These are phyloP conservation scores for Mizuhopecten yessoensis DNA, from an alignment of 1,140 invertebrate genomes.

Conservation along the genomic window DNA sequence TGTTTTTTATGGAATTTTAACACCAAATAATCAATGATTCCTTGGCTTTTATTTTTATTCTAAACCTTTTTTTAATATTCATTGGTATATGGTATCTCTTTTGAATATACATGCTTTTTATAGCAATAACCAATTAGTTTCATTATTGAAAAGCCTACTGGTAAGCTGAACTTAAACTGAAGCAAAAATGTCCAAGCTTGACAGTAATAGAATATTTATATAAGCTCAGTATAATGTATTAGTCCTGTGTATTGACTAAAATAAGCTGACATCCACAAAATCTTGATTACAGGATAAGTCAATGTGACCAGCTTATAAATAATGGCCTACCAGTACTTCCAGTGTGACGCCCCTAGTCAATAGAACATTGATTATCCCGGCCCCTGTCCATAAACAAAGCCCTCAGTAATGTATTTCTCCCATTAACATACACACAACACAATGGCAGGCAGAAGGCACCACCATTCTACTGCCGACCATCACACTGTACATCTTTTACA, in stretches of 20 bases:
- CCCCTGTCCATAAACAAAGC: not conserved
- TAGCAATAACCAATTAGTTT: not conserved
- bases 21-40: too few relatives aligned
- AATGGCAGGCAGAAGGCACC: not conserved
- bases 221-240: not conserved
- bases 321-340: not conserved
- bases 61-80: not conserved
- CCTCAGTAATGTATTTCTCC: not conserved
- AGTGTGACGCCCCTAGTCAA: not conserved
- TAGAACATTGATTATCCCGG: not conserved
- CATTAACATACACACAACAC: not conserved
- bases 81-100: not conserved
- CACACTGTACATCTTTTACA: not conserved
- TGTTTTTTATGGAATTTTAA: too few relatives aligned
- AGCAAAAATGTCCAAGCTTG: not conserved
- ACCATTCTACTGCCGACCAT: not conserved
- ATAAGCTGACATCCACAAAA: not conserved
- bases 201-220: too few relatives aligned
- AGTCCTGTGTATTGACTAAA: not conserved
- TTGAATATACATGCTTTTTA: not conserved
- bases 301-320: not conserved
- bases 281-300: not conserved
- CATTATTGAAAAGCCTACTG: not conserved
- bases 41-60: too few relatives aligned
- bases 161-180: not conserved